Evolutionary conservation across 2,888 invertebrate species (phyloP).

Genomic region (Odontocerum albicorne): DNA sequence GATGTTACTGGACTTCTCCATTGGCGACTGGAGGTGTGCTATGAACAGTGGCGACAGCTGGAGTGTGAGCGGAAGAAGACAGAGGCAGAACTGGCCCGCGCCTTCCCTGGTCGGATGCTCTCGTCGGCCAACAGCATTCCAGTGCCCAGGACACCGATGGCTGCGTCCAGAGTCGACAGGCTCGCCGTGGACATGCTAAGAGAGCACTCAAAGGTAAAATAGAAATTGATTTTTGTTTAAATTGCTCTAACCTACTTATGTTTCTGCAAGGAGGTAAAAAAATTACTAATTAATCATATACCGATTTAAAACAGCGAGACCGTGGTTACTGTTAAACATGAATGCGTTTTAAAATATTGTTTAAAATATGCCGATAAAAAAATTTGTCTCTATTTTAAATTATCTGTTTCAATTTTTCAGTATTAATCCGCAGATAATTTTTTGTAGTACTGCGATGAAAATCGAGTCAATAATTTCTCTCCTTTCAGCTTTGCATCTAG

Average conservation of each 20-base stretch:
- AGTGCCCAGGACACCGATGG: conserved; percentile 75
- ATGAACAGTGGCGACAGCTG: conserved; percentile 76
- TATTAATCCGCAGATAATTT: no score
- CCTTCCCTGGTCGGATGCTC: conserved; percentile 77
- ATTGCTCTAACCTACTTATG: no score
- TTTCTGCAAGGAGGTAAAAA: no score
- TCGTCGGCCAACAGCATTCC: conserved; percentile 75
- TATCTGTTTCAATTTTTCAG: no score
- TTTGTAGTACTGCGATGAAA: no score
- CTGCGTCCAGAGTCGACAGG: conserved; percentile 75
- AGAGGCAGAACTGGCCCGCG: conserved; percentile 73
- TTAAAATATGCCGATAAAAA: no score
- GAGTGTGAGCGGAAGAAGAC: conserved; percentile 81
- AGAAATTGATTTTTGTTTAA: no score
- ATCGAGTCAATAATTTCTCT: no score
- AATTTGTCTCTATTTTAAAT: no score
- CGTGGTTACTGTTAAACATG: no score
- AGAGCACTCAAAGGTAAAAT: conserved; percentile 72
- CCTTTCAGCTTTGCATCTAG: no score
- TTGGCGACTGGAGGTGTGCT: conserved; percentile 72
- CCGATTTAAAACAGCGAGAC: neutral
- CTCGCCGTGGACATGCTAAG: conserved; percentile 78
- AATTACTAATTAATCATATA: neutral
- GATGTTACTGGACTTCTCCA: conserved; percentile 64
- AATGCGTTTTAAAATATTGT: no score